Evolutionary conservation across 2,797 vertebrate genomes (phyloP), one percentile per base, ranked within the genome.

Genomic region (Valencia hispanica): DNA sequence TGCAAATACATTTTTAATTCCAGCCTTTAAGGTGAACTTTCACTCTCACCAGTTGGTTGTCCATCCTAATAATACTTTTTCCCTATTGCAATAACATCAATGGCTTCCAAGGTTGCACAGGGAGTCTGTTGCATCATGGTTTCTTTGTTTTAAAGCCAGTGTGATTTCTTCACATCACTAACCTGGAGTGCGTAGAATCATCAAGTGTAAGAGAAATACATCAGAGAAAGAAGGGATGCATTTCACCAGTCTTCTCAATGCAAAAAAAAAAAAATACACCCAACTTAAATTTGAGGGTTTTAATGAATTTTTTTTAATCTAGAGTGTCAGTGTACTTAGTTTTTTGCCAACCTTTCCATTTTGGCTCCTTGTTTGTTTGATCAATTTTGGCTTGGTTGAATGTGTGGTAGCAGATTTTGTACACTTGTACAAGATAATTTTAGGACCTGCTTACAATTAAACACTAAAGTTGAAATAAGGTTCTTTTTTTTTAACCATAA

Each of bases 131-230:
- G 47, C 61, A 41, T 66, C 59, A 48, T 3, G 32, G 20, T 50
- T 66, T n/a, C n/a, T 36, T 51, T 41, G 17, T n/a, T 48, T 39
- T 41, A 8, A 72, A n/a, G 15, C 50, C 30, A 17, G 34, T 11
- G 48, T n/a, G n/a, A n/a, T 65, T 74, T 61, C 55, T 34, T 74
- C 59, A 74, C 34, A 27, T 65, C 59, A 39, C 32, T 27, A 66
- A 41, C 47, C 47, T 27, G 39, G 61, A 66, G 34, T 65, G 36
- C 10, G 5, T 66, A 34, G n/a, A 22, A 25, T 53, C 57, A 18
- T 48, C 59, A 61, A 34, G 59, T 32, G 30, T 61, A 18, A 32
- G 30, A 61, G 18, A 20, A 61, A 34, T 66, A 47, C 32, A n/a
- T 34, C 25, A n/a, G 36, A 25, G 15, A 11, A 34, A 41, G 2